Conservation (phyloP, 2,797 vertebrate species). For the Sebastes oblongus region DNA sequence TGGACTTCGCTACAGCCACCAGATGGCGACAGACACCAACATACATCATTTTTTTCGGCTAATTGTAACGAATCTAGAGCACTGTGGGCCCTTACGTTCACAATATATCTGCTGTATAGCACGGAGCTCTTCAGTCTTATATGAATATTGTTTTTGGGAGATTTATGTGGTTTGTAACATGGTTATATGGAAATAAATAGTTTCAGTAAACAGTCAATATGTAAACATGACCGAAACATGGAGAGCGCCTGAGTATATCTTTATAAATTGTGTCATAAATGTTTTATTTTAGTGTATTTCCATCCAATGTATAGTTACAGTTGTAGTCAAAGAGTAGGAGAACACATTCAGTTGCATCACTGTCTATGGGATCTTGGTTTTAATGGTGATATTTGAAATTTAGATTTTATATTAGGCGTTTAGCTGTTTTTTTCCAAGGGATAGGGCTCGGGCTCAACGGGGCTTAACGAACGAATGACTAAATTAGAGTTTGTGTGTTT, state of each 20-base stretch:
- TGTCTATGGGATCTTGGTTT: background rate
- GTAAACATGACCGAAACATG: too few species aligned
- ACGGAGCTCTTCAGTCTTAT: too few species aligned
- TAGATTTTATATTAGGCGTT: background rate
- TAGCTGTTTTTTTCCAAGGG: background rate
- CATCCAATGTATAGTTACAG: too few species aligned
- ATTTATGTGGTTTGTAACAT: background rate
- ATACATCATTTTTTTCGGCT: background rate
- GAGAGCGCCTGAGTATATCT: too few species aligned
- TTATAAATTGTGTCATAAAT: too few species aligned
- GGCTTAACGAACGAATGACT: background rate
- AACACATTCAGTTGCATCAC: background rate
- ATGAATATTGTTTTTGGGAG: background rate
- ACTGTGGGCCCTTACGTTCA: accelerated
- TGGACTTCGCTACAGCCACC: accelerated
- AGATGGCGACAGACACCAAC: background rate
- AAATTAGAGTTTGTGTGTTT: slow-evolving; percentile 30
- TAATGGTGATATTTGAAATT: background rate
- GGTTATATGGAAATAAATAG: background rate
- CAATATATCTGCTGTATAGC: background rate
- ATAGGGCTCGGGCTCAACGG: background rate
- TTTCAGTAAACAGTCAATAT: too few species aligned
- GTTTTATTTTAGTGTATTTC: too few species aligned
- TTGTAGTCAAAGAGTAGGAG: background rate
- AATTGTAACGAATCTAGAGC: accelerated